These are phyloP conservation scores for Gastrophysa polygoni DNA, from an alignment of 2,888 invertebrate genomes.

Conservation along the genomic window DNA sequence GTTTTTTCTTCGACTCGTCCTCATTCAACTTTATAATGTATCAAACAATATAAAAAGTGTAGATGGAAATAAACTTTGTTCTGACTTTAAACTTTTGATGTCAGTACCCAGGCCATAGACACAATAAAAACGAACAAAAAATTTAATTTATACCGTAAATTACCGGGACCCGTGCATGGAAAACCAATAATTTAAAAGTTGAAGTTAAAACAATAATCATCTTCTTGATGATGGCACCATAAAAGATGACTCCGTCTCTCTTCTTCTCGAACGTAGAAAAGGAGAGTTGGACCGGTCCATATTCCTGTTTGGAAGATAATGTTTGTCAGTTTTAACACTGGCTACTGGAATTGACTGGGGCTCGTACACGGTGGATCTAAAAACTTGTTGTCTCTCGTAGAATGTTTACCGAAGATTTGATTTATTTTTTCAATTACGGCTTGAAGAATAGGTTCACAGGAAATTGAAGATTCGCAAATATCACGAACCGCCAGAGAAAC, in stretches of 20 bases:
- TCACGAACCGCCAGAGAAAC: too few species aligned
- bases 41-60: conserved; percentile 22
- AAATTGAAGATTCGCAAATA: too few species aligned
- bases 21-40: conserved; percentile 28
- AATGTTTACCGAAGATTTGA: too few species aligned
- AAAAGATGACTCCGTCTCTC: conserved; percentile 18
- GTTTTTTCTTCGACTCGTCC: conserved; percentile 24
- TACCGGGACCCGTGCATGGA: conserved; percentile 32
- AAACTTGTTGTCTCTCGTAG: not conserved
- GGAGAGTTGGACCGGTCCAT: conserved; percentile 24
- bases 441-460: too few species aligned
- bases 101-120: conserved; percentile 22
- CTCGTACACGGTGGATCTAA: conserved; percentile 11
- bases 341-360: conserved; percentile 36
- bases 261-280: conserved; percentile 8
- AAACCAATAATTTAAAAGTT: conserved; percentile 35
- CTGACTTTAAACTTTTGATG: conserved; percentile 27
- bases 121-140: conserved; percentile 23
- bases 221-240: conserved; percentile 34
- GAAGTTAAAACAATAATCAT: conserved; percentile 36
- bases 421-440: too few species aligned
- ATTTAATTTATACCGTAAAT: conserved; percentile 29
- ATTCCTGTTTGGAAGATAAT: conserved; percentile 34
- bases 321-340: conserved; percentile 34
- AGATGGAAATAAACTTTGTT: conserved; percentile 18